phyloP scores from a whole-genome alignment of 1,140 invertebrate genomes.

The Parasteatoda tepidariorum region DNA sequence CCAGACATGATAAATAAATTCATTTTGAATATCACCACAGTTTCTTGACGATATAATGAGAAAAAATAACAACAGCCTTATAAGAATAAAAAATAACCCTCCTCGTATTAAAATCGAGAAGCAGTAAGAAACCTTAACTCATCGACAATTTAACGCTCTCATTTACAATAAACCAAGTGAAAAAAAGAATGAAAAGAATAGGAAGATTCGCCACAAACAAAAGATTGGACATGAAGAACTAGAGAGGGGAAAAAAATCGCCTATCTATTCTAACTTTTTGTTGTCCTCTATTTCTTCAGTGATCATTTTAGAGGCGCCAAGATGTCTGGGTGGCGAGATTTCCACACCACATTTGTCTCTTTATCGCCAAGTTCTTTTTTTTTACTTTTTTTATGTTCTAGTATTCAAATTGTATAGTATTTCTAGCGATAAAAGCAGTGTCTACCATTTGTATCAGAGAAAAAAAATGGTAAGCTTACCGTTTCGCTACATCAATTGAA shows the following conservation, averaged over 20 bases:
- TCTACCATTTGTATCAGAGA: not conserved
- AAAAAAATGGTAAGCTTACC: conserved; percentile 1
- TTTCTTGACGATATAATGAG: not conserved
- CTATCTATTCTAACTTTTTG: conserved; percentile 52
- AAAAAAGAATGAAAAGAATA: not conserved
- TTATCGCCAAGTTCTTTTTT: conserved; percentile 23
- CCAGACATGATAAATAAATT: not conserved
- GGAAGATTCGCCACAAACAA: not conserved
- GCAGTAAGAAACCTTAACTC: not conserved
- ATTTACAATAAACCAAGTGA: conserved; percentile 11
- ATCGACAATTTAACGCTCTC: conserved; percentile 25
- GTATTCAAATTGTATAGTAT: not conserved
- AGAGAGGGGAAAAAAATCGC: conserved; percentile 26
- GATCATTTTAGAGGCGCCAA: conserved; percentile 44
- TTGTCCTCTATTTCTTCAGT: conserved; percentile 12
- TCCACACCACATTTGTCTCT: conserved; percentile 57
- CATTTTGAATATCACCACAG: not conserved
- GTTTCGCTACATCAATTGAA: conserved; percentile 26
- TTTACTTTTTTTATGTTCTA: not conserved
- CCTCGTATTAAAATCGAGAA: not conserved
- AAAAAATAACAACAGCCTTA: not conserved
- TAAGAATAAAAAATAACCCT: not conserved
- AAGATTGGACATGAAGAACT: not conserved
- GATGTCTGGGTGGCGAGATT: conserved; percentile 43
- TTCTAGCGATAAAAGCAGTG: not conserved